Base-by-base conservation (phyloP, 1,140 invertebrate genomes). In the Heliconius nattereri region DNA sequence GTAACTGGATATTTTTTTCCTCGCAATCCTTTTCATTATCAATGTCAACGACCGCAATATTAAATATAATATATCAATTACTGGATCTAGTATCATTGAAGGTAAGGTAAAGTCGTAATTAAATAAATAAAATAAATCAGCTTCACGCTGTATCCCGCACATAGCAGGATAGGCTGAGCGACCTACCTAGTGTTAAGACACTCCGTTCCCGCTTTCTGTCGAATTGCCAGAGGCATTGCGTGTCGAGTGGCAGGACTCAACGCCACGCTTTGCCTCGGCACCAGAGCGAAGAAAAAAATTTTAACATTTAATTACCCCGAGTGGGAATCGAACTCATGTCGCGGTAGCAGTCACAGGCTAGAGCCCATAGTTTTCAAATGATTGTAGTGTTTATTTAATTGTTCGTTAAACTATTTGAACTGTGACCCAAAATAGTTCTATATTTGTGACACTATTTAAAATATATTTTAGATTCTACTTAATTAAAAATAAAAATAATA, bases 1-100 rank as follows among this genome's bases (percentile, higher is more conserved):
- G 11, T 60, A 23, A 26, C 57, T 60, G 6, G 32, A 35, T 35
- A 35, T 35, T 60, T 60, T 74, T 29, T n/a, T 29, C 9, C 52
- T 54, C 66, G 3, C 75, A 45, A 20, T 26, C 35, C 52, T 40
- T 76, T 60, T 45, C 3, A 45, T 29, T 45, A 23, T 37, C 23
- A 49, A 75, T 49, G 78, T 52, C 72, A 35, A 74, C 70, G 78
- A 79, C 72, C 78, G 49, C 19, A 74, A 71, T 71, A 78, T 78
- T 54, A 54, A 49, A 74, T 74, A 74, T 29, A 5, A 45, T 52
- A 49, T 52, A 74, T 60, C 57, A 26, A 60, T 60, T 60, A 23
- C 57, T 60, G 57, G 23, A 60, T 60, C 23, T n/a, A 23, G 57
- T 60, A 60, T 60, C 23, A 60, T 60, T 60, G 57, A 23, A 60